These are phyloP conservation scores for Euwallacea similis DNA, from an alignment of 1,140 invertebrate species.

Conservation along the genomic window DNA sequence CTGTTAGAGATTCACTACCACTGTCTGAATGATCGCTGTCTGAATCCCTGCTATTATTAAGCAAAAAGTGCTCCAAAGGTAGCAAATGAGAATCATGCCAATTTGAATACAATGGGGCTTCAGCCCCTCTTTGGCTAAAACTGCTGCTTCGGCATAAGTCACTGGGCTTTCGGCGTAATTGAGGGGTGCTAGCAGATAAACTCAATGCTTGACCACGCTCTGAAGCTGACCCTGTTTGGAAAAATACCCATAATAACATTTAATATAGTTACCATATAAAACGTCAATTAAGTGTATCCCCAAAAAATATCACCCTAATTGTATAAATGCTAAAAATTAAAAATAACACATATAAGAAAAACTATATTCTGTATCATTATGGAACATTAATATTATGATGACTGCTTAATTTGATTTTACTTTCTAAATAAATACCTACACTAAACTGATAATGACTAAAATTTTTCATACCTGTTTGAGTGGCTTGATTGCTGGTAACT, in stretches of 20 bases:
- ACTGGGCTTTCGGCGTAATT: slow-evolving; percentile 50
- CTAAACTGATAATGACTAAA: too few relatives aligned
- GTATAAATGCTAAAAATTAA: too few relatives aligned
- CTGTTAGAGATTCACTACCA: slow-evolving; percentile 53
- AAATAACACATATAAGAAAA: too few relatives aligned
- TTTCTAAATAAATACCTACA: too few relatives aligned
- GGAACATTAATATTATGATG: too few relatives aligned
- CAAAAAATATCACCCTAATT: too few relatives aligned
- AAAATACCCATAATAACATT: too few relatives aligned
- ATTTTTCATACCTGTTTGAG: slow-evolving; percentile 60
- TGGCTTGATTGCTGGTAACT: slow-evolving; percentile 65
- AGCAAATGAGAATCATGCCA: slow-evolving; percentile 74
- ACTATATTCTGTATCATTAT: too few relatives aligned
- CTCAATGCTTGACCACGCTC: slow-evolving; percentile 50
- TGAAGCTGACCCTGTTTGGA: slow-evolving; percentile 38
- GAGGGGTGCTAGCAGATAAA: slow-evolving; percentile 54
- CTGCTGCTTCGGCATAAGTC: slow-evolving; percentile 54
- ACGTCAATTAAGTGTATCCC: too few relatives aligned
- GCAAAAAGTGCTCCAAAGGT: slow-evolving; percentile 84
- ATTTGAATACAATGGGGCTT: slow-evolving; percentile 70
- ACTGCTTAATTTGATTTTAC: too few relatives aligned
- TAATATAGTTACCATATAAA: too few relatives aligned
- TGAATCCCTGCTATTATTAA: slow-evolving; percentile 75
- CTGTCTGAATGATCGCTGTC: slow-evolving; percentile 59
- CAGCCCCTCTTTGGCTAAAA: slow-evolving; percentile 51